Conservation (phyloP, 2,797 vertebrate species). For the Macrochelys suwanniensis region DNA sequence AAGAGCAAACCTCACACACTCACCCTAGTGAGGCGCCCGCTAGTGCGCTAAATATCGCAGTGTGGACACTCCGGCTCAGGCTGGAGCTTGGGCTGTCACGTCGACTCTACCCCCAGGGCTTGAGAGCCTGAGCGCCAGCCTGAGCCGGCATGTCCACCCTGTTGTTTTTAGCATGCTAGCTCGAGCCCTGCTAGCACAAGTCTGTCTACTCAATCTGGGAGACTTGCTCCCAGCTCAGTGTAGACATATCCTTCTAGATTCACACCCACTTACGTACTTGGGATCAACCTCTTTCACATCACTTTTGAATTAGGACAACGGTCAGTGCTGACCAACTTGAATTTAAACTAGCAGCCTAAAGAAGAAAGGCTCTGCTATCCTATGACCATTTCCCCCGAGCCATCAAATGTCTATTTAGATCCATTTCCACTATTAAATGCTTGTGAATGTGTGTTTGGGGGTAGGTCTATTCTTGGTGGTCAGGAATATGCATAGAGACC, state of each 20-base stretch:
- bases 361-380: neutral
- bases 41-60: neutral
- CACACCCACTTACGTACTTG: neutral
- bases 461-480: neutral
- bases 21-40: neutral
- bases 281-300: neutral
- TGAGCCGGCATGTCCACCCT: neutral
- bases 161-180: neutral
- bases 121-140: neutral
- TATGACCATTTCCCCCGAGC: neutral
- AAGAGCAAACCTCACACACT: neutral
- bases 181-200: neutral
- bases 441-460: neutral
- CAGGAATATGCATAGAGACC: rapidly evolving
- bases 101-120: neutral
- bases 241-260: neutral
- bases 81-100: neutral
- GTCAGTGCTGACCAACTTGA: neutral
- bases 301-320: neutral
- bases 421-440: constrained; percentile 26
- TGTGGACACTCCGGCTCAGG: neutral
- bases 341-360: neutral
- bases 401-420: neutral
- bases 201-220: neutral
- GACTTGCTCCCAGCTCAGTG: neutral